Evolutionary conservation across 2,888 invertebrate species (phyloP).

Genomic region (Drosophila planitibia): DNA sequence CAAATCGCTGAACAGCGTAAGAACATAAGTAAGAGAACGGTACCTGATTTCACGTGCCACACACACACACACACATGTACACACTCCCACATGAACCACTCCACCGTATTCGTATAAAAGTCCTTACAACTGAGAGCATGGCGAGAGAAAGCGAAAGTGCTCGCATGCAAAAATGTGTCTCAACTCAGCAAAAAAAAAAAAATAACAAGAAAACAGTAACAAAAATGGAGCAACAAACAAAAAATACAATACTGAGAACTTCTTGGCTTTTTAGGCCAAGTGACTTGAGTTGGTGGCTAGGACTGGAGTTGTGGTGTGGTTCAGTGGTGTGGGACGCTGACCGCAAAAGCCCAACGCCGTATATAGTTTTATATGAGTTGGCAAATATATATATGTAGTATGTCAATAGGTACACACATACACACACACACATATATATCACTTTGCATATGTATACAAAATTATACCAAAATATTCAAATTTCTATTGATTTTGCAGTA

Average conservation of each 20-base stretch:
- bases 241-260: constrained; percentile 51
- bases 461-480: constrained; percentile 84
- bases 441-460: constrained; percentile 48
- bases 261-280: constrained; percentile 70
- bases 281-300: constrained; percentile 48
- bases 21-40: constrained; percentile 32
- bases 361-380: constrained; percentile 60
- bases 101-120: constrained; percentile 30
- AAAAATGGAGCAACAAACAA: constrained; percentile 54
- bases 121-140: constrained; percentile 26
- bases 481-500: constrained; percentile 82
- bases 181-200: constrained; percentile 34
- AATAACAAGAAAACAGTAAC: not conserved
- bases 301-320: constrained; percentile 4
- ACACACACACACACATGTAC: constrained; percentile 7
- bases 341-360: constrained; percentile 68
- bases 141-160: constrained; percentile 61
- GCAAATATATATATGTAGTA: constrained; percentile 6
- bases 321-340: constrained; percentile 47
- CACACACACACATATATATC: constrained; percentile 10
- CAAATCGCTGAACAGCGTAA: constrained; percentile 39
- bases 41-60: constrained; percentile 31
- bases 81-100: constrained; percentile 8
- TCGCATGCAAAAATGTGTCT: constrained; percentile 71
- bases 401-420: not conserved